Conservation (phyloP, 2,113 vertebrate species). For the Pongo abelii region DNA sequence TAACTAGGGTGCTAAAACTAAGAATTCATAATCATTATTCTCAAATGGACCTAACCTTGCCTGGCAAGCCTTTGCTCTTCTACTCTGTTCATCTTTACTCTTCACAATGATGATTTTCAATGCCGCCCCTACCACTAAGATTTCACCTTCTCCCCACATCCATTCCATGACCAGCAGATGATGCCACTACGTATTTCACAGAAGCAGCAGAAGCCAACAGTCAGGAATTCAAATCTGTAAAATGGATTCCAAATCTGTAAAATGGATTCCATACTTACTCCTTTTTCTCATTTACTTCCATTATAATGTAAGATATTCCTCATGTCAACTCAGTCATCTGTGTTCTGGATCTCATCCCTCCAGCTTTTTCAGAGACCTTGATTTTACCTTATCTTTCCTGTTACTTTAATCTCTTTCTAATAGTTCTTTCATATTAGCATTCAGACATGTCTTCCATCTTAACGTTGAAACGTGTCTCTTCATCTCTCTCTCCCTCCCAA, state of each 20-base stretch:
- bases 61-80: background rate
- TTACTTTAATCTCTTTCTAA: background rate
- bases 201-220: background rate
- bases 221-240: constrained; percentile 15
- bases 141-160: background rate
- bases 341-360: background rate
- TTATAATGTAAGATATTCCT: background rate
- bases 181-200: background rate
- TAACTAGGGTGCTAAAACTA: background rate
- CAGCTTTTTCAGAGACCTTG: background rate
- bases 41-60: background rate
- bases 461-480: background rate
- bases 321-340: background rate
- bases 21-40: background rate
- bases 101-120: background rate
- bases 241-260: background rate
- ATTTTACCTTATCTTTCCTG: background rate
- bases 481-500: background rate
- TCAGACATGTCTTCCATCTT: background rate
- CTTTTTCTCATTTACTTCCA: background rate
- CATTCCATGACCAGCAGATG: background rate
- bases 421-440: background rate
- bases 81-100: background rate
- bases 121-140: background rate
- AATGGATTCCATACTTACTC: background rate